A percentile compares a stretch with the other conserved stretches of the same genome.
phyloP scores from a whole-genome alignment of 1,140 invertebrate species.

The Micrasema longulum region DNA sequence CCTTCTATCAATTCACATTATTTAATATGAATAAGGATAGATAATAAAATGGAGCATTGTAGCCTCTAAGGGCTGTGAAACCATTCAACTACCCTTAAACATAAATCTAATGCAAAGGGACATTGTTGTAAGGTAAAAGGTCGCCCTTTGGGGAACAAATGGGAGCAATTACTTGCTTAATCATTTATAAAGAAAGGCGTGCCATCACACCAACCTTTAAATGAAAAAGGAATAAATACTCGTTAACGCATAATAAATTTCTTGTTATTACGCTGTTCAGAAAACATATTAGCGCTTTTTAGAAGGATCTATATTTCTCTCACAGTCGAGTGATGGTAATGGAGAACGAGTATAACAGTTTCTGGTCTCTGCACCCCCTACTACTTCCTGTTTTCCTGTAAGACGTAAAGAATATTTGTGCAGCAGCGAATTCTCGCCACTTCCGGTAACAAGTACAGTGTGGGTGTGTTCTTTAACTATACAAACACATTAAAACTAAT shows the following conservation, averaged over 20 bases:
- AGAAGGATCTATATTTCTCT: too few species aligned
- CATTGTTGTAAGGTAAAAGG: slow-evolving; percentile 37
- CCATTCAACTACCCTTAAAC: slow-evolving; percentile 20
- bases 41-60: slow-evolving; percentile 2
- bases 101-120: slow-evolving; percentile 35
- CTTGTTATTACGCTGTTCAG: slow-evolving; percentile 20
- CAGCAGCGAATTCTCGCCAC: too few species aligned
- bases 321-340: too few species aligned
- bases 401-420: too few species aligned
- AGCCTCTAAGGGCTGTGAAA: slow-evolving; percentile 11
- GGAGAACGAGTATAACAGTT: too few species aligned
- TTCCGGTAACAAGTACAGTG: too few species aligned
- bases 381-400: too few species aligned
- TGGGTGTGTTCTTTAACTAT: too few species aligned
- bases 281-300: slow-evolving; percentile 24
- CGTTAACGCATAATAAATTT: slow-evolving; percentile 37
- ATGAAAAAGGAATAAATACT: slow-evolving; percentile 33
- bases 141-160: slow-evolving; percentile 21
- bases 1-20: slow-evolving; percentile 4
- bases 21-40: slow-evolving; percentile 11
- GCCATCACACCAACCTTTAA: slow-evolving; percentile 22
- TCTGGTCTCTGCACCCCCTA: too few species aligned
- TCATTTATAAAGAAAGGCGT: slow-evolving; percentile 29
- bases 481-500: too few species aligned
- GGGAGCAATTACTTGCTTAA: slow-evolving; percentile 33